Evolutionary conservation across 2,113 vertebrate genomes (phyloP).

Genomic region (Lasiurus cinereus): DNA sequence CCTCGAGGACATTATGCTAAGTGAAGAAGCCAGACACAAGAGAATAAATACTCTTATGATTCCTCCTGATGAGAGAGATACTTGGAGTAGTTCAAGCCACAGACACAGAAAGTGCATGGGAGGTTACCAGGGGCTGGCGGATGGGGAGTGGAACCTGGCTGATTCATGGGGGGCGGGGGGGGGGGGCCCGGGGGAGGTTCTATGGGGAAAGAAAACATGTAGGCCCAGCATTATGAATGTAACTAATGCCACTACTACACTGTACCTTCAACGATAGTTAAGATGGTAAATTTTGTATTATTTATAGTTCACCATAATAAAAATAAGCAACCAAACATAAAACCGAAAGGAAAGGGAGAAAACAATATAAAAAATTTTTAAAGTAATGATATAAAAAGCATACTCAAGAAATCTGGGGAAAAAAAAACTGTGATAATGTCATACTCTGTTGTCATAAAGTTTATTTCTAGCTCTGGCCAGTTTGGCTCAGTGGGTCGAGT

Average conservation of each 20-base stretch:
- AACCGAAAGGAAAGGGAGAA: not conserved
- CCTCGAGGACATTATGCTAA: not conserved
- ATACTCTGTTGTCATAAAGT: not conserved
- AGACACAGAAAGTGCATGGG: not conserved
- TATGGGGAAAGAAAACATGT: not conserved
- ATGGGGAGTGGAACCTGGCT: not conserved
- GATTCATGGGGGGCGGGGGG: rapidly evolving
- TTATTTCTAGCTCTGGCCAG: not conserved
- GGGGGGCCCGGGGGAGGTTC: too few relatives aligned
- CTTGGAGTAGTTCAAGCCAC: not conserved
- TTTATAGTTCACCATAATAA: not conserved
- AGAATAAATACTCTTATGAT: not conserved
- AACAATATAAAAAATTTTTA: not conserved
- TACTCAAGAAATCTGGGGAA: not conserved
- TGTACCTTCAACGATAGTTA: not conserved
- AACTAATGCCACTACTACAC: not conserved
- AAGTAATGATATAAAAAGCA: not conserved
- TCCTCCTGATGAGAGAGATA: not conserved
- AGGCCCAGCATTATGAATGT: not conserved
- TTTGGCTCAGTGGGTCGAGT: too few relatives aligned
- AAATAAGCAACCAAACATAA: not conserved
- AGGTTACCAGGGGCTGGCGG: not conserved
- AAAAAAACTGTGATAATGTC: not conserved
- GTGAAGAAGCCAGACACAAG: not conserved
- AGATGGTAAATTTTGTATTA: not conserved